Percentiles rank a stretch among this genome's conserved stretches.
Evolutionary conservation across 1,140 invertebrate species (phyloP).

Genomic region (Drosophila mayri): DNA sequence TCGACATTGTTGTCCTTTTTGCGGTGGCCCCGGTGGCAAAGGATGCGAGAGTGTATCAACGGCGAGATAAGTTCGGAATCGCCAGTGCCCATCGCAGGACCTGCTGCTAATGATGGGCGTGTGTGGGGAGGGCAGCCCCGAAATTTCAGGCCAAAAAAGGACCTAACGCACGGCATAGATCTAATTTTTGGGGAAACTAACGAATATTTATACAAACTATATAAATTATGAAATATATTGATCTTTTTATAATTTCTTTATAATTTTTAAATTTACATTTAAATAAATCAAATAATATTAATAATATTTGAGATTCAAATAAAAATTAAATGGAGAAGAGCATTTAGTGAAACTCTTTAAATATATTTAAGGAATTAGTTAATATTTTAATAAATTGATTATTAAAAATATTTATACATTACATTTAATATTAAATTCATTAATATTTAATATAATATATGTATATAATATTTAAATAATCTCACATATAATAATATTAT

Average conservation of each 20-base stretch:
- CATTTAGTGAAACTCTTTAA: no score
- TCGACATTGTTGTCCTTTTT: slow-evolving; percentile 41
- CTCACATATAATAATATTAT: no score
- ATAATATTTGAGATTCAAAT: neutral
- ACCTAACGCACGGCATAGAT: neutral
- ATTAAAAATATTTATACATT: no score
- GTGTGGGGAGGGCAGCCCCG: neutral
- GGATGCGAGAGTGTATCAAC: slow-evolving; percentile 41
- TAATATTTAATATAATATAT: neutral
- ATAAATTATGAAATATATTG: neutral
- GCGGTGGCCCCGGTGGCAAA: slow-evolving; percentile 10
- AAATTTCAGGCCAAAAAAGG: neutral
- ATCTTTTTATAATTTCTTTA: no score
- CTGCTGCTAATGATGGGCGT: neutral
- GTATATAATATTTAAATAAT: neutral
- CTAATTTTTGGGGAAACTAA: neutral
- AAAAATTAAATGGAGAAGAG: no score
- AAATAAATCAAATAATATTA: no score
- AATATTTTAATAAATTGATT: no score
- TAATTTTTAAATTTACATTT: no score
- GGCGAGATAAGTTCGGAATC: slow-evolving; percentile 21
- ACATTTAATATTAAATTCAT: no score
- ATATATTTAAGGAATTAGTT: no score
- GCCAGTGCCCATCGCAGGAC: neutral
- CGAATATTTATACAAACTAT: neutral